Evolutionary conservation across 2,888 invertebrate genomes (phyloP), one percentile per base, ranked within the genome.

Genomic region (Stomorhina lunata): DNA sequence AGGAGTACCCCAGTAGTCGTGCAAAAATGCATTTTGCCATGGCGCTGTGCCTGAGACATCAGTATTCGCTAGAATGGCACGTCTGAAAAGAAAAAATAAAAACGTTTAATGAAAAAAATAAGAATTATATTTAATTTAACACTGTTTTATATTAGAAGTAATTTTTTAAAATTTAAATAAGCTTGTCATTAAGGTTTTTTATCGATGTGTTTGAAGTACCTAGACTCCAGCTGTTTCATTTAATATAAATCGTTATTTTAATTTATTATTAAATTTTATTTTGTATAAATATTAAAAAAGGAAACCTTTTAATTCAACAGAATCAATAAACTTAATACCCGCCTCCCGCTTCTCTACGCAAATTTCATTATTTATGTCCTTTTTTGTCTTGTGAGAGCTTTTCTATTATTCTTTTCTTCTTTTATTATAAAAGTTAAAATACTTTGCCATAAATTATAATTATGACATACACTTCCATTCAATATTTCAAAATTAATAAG

Each of bases 1-100:
- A 79, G 98, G 97, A 48, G 98, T 99, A 63, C 99, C 99, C 99
- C 99, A 99, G 92, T 98, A 99, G 92, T 99, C 99, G 92, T 99
- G 95, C 91, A 94, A 94, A 89, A 98, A 94, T 86, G 98, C 93
- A 86, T 95, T 94, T 86, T 93, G 93, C 93, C 97, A 94, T 79
- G 97, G 95, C 82, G 96, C 95, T 87, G 94, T 95, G 83, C 96
- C 95, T 87, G 95, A 94, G 87, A 99, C 94, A 92, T 99, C 99
- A 84, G 96, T 96, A 92, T 99, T 99, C 89, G 96, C 96, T 91
- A 97, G 93, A 89, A 99, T 98, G 86, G 99, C 99, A 88, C 98
- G 96, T 90, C 99, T 99, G 95, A 17, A 93, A 94, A 81, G 86
- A 88, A 87, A 87, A 86, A 88, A 86, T 84, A 81, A 73, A 43